These are phyloP conservation scores for Periophthalmus modestus DNA, from an alignment of 2,113 vertebrate genomes.

Conservation along the genomic window DNA sequence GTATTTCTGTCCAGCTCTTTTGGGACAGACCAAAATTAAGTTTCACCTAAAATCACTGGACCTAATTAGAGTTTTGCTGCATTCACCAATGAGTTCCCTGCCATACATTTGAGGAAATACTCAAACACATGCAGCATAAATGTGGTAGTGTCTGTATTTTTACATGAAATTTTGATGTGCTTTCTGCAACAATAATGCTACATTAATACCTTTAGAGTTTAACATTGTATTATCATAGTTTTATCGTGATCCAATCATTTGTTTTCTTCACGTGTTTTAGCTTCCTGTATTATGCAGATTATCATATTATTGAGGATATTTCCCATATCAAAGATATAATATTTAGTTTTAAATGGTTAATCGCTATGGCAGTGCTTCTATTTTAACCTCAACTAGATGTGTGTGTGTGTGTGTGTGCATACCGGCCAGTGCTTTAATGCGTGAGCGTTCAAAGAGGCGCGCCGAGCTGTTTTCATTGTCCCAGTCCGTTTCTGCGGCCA, in stretches of 20 bases:
- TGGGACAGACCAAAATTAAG: constrained; percentile 47
- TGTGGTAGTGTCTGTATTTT: neutral
- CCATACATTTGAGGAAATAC: neutral
- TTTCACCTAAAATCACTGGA: constrained; percentile 32
- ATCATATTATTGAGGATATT: no score
- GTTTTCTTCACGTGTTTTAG: no score
- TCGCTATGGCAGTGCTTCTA: no score
- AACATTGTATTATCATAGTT: no score
- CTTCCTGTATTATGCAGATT: no score
- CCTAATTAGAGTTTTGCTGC: constrained; percentile 41
- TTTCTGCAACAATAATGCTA: neutral
- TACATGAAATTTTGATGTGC: neutral
- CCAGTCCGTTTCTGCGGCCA: constrained; percentile 88
- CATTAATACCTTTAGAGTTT: neutral
- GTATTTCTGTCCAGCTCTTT: constrained; percentile 61
- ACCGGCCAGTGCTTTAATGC: constrained; percentile 95
- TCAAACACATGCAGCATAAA: neutral
- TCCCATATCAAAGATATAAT: no score
- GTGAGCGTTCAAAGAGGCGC: constrained; percentile 89
- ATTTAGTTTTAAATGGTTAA: no score
- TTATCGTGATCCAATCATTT: no score
- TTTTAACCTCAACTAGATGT: neutral
- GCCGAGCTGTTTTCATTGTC: constrained; percentile 95
- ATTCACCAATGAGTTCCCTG: constrained; percentile 11
- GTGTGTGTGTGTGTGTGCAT: neutral